Base-by-base conservation (phyloP, 23 tunicate genomes). In the Corella eumyota region DNA sequence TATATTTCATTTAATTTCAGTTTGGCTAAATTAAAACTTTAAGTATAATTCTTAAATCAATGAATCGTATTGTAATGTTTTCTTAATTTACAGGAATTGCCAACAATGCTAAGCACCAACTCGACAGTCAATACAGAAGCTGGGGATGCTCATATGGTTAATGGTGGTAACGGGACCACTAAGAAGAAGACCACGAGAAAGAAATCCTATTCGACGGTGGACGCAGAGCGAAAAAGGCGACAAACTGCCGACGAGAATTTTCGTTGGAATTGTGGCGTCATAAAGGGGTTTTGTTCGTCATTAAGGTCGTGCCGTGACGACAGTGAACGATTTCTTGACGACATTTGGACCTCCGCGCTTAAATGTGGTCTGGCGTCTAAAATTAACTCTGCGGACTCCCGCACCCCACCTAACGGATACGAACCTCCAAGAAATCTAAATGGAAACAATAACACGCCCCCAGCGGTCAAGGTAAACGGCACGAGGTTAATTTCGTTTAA, bases 221-320 rank as follows among this genome's bases (percentile, higher is more conserved):
- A 69, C 23, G 38, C 32, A 25, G 64, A 45, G 27, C 47, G 52
- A 50, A 36, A 17, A 0, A 36, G 29, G 23, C 38, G 69, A 21
- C 40, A 36, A 36, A 56, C 35, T 15, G 4, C 46, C 15, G 94
- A 84, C 33, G 75, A 72, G 48, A 80, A 84, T 51, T 70, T 84
- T 27, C 66, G 84, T 2, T 84, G 94, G 94, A 84, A 84, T 49
- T 76, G 76, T 45, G 75, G 94, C 53, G 78, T 84, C 37, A 64
- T 84, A 30, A 56, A 64, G 57, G 94, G 94, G 29, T 67, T 24
- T 32, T 67, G 61, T 51, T 67, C 45, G 27, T 51, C 23, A 7
- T 32, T 13, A 67, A 67, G 53, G 30, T 52, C 13, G 46, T 53
- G n/a, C n/a, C n/a, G n/a, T n/a, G n/a, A n/a, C n/a, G n/a, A n/a